A percentile compares a stretch with the other conserved stretches of the same genome.
phyloP scores from a whole-genome alignment of 2,797 vertebrate species.

The Erpetoichthys calabaricus region DNA sequence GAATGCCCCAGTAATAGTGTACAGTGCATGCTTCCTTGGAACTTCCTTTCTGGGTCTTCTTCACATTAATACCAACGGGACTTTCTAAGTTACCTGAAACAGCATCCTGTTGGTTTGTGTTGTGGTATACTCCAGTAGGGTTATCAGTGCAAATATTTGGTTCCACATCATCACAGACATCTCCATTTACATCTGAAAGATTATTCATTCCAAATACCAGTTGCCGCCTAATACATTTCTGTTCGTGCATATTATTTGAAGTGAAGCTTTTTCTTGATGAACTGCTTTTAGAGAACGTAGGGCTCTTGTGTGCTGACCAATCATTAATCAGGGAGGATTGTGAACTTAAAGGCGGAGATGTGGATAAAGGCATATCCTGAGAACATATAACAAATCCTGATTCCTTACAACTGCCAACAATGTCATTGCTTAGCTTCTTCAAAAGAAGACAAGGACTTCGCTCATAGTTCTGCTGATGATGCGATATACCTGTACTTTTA shows the following conservation, averaged over 20 bases:
- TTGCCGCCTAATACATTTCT: no score
- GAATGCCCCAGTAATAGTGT: conserved; percentile 89
- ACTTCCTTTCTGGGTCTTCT: conserved; percentile 7
- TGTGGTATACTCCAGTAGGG: no score
- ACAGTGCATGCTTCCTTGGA: conserved; percentile 40
- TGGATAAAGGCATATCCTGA: background rate
- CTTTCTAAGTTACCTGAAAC: no score
- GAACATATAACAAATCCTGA: conserved; percentile 11
- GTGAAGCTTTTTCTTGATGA: no score
- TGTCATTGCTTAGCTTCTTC: conserved; percentile 46
- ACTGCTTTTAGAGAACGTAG: background rate
- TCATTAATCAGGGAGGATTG: background rate
- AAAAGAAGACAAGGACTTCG: conserved; percentile 37
- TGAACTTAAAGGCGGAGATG: background rate
- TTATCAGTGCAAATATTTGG: no score
- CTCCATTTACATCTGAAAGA: no score
- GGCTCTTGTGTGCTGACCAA: background rate
- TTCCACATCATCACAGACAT: no score
- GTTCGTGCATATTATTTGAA: no score
- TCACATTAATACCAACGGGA: no score
- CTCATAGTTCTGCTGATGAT: background rate
- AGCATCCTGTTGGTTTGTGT: no score
- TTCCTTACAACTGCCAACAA: conserved; percentile 43
- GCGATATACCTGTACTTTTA: background rate
- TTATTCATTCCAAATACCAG: no score